Percentiles rank a stretch among this genome's conserved stretches.
These are phyloP conservation scores for Hylaeus volcanicus DNA, from an alignment of 1,140 invertebrate genomes.

Conservation along the genomic window DNA sequence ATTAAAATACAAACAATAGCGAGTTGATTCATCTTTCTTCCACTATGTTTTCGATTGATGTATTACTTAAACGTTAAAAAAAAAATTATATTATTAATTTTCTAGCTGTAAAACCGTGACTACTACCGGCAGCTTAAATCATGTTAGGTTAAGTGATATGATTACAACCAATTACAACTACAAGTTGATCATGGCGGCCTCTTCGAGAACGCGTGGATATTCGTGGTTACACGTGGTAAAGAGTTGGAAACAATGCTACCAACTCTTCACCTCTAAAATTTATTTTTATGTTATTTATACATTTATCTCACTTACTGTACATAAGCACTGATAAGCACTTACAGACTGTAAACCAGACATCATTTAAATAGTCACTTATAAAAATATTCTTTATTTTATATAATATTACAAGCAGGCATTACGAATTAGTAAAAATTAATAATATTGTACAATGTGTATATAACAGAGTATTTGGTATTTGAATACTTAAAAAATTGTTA, in stretches of 20 bases:
- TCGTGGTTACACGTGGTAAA: conserved; percentile 26
- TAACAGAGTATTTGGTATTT: conserved; percentile 38
- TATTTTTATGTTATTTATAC: too few relatives aligned
- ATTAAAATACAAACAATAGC: conserved; percentile 13
- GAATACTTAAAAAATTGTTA: conserved; percentile 47
- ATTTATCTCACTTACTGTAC: too few relatives aligned
- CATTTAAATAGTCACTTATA: conserved; percentile 7
- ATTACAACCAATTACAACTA: background rate
- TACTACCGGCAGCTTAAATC: background rate
- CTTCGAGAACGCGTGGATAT: background rate
- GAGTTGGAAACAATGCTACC: conserved; percentile 27
- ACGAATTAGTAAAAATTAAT: conserved; percentile 4
- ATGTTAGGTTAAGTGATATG: conserved; percentile 1
- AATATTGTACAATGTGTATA: background rate
- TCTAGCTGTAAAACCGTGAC: too few relatives aligned
- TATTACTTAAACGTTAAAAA: background rate
- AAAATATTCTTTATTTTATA: conserved; percentile 50
- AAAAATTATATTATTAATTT: background rate
- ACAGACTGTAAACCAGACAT: background rate
- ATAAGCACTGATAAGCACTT: too few relatives aligned
- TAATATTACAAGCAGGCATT: conserved; percentile 27
- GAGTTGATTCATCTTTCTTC: conserved; percentile 2
- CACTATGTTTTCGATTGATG: background rate
- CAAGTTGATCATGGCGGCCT: background rate
- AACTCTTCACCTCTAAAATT: background rate